Base-by-base conservation (phyloP, 2,888 invertebrate genomes). In the Rapana venosa region DNA sequence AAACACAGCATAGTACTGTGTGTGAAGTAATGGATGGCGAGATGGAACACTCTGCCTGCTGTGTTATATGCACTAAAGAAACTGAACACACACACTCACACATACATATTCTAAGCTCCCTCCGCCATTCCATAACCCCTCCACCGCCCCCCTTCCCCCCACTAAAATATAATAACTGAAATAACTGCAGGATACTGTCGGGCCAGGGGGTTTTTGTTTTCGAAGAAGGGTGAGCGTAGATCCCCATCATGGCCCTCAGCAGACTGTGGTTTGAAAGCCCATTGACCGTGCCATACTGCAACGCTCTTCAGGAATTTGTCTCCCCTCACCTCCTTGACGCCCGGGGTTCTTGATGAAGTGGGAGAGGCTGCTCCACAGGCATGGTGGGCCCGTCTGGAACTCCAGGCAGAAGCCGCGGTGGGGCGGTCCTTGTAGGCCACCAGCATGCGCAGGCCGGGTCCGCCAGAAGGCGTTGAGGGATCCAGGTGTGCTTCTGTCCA, bases 181-280 rank as follows among this genome's bases (percentile, higher is more conserved):
- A n/a, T n/a, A 77, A 30, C 30, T 26, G 92, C 94, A 95, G 94
- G 94, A 97, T 97, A 97, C 98, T 98, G 92, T 98, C 98, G 22
- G 98, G 98, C 98, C 98, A 98, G 5, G 97, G 97, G 0, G 97
- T n/a, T n/a, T n/a, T n/a, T 97, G 89, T 97, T 97, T 85, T 97
- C 97, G 93, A 97, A 97, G 95, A 98, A 98, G 92, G 97, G 0
- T 98, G 98, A 47, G 96, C 96, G 92, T 96, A 96, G 17, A 96
- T 94, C 26, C 95, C 96, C 92, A 94, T 94, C 96, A 96, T 96
- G 22, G 95, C 92, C 47, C 96, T 91, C 61, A 96, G 93, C 90
- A 96, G 92, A 91, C 95, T 95, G 91, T 96, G 95, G 74, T 96
- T 96, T 95, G 90, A 96, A 95, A 61, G 94, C 94, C 95, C 95